Conservation (phyloP, 1,140 invertebrate species). For the Yoshiicerus persimilis region DNA sequence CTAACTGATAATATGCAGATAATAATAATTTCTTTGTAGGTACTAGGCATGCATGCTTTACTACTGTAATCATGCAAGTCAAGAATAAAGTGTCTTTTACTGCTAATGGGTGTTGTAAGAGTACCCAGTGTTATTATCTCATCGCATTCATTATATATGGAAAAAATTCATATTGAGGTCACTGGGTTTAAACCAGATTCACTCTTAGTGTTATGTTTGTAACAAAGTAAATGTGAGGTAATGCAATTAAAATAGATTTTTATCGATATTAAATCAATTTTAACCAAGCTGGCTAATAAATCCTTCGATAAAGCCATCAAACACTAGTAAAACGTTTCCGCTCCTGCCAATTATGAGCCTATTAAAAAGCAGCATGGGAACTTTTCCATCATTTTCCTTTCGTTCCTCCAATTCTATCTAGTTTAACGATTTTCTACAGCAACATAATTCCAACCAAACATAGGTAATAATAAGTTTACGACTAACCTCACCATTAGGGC, state of each 20-base stretch:
- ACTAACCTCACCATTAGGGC: background rate
- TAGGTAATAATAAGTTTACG: background rate
- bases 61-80: background rate
- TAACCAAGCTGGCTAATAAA: background rate
- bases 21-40: background rate
- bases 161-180: background rate
- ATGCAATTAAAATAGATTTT: slow-evolving; percentile 13
- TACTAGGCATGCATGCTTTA: background rate
- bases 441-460: background rate
- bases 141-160: background rate
- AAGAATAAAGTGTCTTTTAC: background rate
- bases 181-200: background rate
- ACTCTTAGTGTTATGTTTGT: background rate
- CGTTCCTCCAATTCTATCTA: background rate
- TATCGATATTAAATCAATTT: slow-evolving; percentile 15
- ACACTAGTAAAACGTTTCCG: slow-evolving; percentile 9
- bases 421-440: background rate
- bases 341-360: slow-evolving; percentile 2
- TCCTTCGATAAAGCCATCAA: slow-evolving; percentile 22
- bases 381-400: slow-evolving; percentile 1
- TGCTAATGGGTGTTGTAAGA: background rate
- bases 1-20: background rate
- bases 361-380: background rate
- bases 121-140: background rate
- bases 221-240: background rate